Conservation (phyloP, 1,140 invertebrate species). For the Adelges cooleyi region DNA sequence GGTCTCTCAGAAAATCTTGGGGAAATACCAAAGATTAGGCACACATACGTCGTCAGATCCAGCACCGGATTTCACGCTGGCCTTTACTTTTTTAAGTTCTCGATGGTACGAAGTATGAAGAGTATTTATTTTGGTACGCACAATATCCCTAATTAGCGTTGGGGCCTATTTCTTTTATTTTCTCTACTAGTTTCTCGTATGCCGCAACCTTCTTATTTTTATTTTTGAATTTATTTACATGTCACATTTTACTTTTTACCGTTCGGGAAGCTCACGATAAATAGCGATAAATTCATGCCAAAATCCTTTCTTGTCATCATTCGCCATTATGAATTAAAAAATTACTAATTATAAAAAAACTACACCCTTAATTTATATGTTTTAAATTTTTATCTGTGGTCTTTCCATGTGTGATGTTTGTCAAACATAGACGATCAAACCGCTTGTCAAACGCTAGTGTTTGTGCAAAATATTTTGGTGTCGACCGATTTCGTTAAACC, state of each 20-base stretch:
- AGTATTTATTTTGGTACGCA: neutral
- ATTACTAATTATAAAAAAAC: neutral
- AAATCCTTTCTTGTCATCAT: conserved; percentile 8
- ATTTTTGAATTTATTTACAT: conserved; percentile 30
- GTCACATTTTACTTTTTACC: conserved; percentile 30
- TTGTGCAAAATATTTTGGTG: neutral
- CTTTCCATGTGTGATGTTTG: no score
- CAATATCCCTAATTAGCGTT: neutral
- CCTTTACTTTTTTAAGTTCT: conserved; percentile 12
- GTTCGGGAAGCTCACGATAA: conserved; percentile 23
- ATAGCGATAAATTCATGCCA: no score
- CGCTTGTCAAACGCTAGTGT: neutral
- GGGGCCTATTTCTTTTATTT: neutral
- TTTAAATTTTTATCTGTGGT: neutral
- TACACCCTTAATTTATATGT: neutral
- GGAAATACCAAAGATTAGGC: neutral
- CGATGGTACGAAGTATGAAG: neutral
- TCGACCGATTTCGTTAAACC: neutral
- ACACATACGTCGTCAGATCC: neutral
- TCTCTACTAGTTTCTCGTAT: neutral
- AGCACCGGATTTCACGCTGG: neutral
- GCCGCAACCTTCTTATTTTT: neutral
- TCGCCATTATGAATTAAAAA: neutral
- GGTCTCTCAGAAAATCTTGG: neutral
- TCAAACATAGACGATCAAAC: conserved; percentile 1